Base-by-base conservation (phyloP, 2,888 invertebrate genomes). In the Hypolimnas misippus region DNA sequence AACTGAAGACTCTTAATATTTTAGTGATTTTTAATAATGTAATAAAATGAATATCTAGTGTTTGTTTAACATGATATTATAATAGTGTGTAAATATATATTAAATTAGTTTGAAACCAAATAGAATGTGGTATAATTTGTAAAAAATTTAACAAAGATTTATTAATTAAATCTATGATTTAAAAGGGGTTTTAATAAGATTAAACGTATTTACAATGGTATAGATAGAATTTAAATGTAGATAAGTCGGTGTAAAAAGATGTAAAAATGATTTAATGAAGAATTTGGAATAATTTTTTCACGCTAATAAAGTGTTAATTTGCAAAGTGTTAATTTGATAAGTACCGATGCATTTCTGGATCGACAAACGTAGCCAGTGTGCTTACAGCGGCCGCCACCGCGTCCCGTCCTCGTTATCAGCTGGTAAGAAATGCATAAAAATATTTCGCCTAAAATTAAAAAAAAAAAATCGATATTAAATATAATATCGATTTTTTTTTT, bases 321-420 rank as follows among this genome's bases (percentile, higher is more conserved):
- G 56, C 38, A 44, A 63, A 55, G 67, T 62, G 65, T 58, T 56
- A 65, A 62, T 69, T 54, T 40, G 66, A 70, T 66, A 65, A 77
- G 72, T 71, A 74, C 87, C 79, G 80, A 96, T 96, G 96, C 96
- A 96, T 96, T 96, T 96, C 93, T 96, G 96, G 96, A 96, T 96
- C 84, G 96, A 96, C 87, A 96, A 96, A 89, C 95, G 96, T 79
- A 95, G 95, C 84, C 95, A 96, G 92, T 95, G 95, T 90, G 95
- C 95, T 75, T 95, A 95, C 86, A 93, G 93, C 80, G 95, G 95
- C 78, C 93, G 96, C 77, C 94, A 94, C 75, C 93, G 94, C 70
- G 94, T 95, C 70, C 95, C 95, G 69, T 94, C 95, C 61, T 94
- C 95, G 42, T 81, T 95, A 71, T 94, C 94, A 67, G 92, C 94